A percentile compares a stretch with the other conserved stretches of the same genome.
These are phyloP conservation scores for Thoracochromis brauschi DNA, from an alignment of 2,113 vertebrate genomes.

Conservation along the genomic window DNA sequence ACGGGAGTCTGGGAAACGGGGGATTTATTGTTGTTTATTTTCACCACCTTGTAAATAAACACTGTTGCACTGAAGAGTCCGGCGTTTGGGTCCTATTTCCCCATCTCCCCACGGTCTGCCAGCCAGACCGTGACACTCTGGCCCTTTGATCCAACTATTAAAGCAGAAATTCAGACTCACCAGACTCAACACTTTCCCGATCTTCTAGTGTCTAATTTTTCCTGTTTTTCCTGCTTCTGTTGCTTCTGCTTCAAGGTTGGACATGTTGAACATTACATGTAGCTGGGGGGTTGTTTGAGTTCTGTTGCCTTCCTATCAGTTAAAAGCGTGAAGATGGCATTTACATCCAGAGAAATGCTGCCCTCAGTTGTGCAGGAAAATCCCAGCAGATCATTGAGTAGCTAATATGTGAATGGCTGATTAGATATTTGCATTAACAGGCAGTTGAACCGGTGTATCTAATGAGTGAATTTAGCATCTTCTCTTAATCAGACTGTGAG, in stretches of 20 bases:
- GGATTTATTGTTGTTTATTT: too few species aligned
- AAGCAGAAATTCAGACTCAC: neutral
- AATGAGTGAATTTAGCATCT: neutral
- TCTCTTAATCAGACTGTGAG: neutral
- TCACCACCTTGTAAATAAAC: too few species aligned
- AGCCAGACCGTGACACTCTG: too few species aligned
- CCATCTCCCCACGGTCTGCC: too few species aligned
- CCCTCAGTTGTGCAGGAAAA: neutral
- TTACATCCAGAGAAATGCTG: neutral
- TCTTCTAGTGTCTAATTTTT: neutral
- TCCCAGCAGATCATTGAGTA: neutral
- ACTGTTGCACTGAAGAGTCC: too few species aligned
- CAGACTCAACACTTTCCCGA: neutral
- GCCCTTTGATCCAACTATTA: rapidly evolving
- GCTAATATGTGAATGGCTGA: neutral
- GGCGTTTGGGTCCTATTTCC: too few species aligned
- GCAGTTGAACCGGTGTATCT: neutral
- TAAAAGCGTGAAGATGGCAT: neutral
- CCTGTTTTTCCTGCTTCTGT: neutral
- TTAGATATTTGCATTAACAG: neutral
- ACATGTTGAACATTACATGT: neutral
- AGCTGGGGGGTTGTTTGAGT: neutral
- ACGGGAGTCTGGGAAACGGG: too few species aligned
- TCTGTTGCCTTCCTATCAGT: neutral
- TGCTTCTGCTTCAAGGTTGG: rapidly evolving